Conservation (phyloP, 1,140 invertebrate species). For the Gyrodactylus salaris region DNA sequence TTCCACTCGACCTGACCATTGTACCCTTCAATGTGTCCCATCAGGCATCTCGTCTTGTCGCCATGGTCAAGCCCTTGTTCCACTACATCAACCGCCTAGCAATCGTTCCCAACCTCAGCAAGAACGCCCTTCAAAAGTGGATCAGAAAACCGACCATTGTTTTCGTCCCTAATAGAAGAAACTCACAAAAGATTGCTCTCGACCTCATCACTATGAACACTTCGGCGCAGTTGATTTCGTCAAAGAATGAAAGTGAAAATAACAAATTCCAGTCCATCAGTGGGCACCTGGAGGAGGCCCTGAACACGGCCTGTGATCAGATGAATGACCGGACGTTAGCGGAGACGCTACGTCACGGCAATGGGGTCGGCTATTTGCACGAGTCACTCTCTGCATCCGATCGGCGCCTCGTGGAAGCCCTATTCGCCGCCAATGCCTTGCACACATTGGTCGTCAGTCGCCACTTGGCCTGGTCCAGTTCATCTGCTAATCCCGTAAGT, state of each 20-base stretch:
- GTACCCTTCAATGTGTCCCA: slow-evolving; percentile 89
- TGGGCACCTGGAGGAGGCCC: background rate
- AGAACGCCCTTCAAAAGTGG: slow-evolving; percentile 40
- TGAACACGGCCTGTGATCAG: slow-evolving; percentile 27
- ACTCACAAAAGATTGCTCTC: slow-evolving; percentile 54
- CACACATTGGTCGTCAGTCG: slow-evolving; percentile 60
- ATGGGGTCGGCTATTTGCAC: slow-evolving; percentile 84
- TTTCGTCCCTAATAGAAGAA: slow-evolving; percentile 76
- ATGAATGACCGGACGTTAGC: background rate
- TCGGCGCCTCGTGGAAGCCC: slow-evolving; percentile 48
- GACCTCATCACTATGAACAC: slow-evolving; percentile 22
- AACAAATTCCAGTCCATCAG: background rate
- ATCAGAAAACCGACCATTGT: slow-evolving; percentile 56
- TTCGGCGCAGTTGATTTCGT: background rate
- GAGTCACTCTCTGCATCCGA: slow-evolving; percentile 54
- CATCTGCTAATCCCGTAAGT: slow-evolving; percentile 26
- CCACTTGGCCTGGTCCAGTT: slow-evolving; percentile 60
- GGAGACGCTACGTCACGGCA: slow-evolving; percentile 26
- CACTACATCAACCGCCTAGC: slow-evolving; percentile 65
- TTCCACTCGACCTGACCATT: slow-evolving; percentile 71
- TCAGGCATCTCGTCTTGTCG: slow-evolving; percentile 60
- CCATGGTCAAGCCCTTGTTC: slow-evolving; percentile 88
- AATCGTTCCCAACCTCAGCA: slow-evolving; percentile 85
- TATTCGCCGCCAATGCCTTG: slow-evolving; percentile 63
- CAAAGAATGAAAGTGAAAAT: background rate